Conservation (phyloP, 2,797 vertebrate species). For the Antrozous pallidus region DNA sequence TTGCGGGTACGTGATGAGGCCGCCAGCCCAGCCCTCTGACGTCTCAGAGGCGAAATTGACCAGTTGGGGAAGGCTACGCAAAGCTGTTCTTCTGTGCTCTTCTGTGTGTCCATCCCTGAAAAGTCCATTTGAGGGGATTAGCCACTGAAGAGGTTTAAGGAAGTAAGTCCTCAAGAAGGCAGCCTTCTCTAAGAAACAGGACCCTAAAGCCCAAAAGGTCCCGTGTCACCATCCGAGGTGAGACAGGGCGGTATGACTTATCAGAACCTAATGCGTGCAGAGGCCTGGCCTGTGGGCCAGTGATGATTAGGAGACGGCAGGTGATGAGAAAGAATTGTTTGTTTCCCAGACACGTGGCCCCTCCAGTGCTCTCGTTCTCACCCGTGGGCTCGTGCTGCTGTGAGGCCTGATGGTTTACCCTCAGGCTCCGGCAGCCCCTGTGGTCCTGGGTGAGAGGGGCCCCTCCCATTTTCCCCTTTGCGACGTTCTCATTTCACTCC, state of each 20-base stretch:
- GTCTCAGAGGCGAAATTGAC: neutral
- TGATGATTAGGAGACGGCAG: neutral
- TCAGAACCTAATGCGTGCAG: neutral
- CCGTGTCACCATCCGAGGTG: neutral
- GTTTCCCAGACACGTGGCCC: neutral
- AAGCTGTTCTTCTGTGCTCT: neutral
- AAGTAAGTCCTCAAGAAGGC: neutral
- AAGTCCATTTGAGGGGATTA: neutral
- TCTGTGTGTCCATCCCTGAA: neutral
- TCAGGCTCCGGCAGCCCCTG: neutral
- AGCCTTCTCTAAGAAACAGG: neutral
- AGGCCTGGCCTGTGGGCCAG: neutral
- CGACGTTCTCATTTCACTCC: neutral
- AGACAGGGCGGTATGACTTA: neutral
- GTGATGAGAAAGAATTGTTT: neutral
- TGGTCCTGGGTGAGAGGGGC: neutral
- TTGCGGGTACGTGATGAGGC: conserved; percentile 86
- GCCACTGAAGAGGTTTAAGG: neutral
- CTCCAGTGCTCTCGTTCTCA: neutral
- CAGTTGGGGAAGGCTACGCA: too few relatives aligned
- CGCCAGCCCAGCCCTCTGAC: accelerated
- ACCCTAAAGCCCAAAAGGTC: neutral
- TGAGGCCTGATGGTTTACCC: neutral
- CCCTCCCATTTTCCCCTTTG: neutral
- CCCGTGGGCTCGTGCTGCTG: neutral